Conservation (phyloP, 1,140 invertebrate genomes). For the Hydropsyche tenuis region DNA sequence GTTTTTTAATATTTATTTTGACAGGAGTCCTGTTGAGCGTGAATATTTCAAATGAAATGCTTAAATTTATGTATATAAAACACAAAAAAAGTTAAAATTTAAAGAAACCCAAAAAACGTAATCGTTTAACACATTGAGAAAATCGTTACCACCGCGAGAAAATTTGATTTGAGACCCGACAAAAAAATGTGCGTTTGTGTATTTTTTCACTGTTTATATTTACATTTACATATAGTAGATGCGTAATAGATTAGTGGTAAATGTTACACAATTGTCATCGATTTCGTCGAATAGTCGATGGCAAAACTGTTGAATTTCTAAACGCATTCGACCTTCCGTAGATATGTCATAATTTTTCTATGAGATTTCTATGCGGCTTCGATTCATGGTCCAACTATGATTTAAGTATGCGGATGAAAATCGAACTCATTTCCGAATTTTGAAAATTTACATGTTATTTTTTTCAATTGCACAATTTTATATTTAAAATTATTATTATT, state of each 20-base stretch:
- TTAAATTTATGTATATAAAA: too few relatives aligned
- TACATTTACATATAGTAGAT: not conserved
- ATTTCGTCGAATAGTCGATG: conserved; percentile 25
- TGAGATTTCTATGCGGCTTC: not conserved
- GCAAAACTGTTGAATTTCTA: conserved; percentile 25
- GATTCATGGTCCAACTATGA: conserved; percentile 5
- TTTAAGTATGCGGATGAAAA: not conserved
- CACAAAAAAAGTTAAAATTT: not conserved
- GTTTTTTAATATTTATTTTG: too few relatives aligned
- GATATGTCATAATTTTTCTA: conserved; percentile 22
- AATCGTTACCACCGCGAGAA: not conserved
- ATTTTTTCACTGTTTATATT: not conserved
- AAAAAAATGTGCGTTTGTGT: too few relatives aligned
- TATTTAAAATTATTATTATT: too few relatives aligned
- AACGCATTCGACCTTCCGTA: conserved; percentile 15
- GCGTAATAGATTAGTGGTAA: conserved; percentile 32
- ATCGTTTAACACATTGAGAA: not conserved
- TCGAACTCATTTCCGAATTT: too few relatives aligned
- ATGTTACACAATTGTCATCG: conserved; percentile 40
- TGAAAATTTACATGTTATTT: too few relatives aligned
- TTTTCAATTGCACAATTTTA: too few relatives aligned
- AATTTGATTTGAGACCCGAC: too few relatives aligned
- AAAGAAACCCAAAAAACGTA: not conserved
- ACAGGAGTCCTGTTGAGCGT: too few relatives aligned
- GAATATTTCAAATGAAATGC: not conserved